Base-by-base conservation (phyloP, 2,797 vertebrate genomes). In the Harpagifer antarcticus region DNA sequence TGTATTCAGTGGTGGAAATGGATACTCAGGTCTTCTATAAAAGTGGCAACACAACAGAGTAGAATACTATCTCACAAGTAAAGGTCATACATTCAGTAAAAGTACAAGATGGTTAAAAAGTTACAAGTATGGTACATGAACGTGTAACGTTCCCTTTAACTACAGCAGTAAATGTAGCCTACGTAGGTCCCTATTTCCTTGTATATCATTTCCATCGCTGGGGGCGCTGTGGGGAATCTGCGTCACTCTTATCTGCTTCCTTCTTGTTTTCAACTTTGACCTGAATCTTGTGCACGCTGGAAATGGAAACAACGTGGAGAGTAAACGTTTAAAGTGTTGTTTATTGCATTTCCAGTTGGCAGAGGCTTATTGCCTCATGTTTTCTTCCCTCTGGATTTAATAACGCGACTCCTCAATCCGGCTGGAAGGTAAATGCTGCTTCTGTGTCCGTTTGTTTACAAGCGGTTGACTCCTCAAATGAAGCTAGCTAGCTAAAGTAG, bases 271-370 rank as follows among this genome's bases (percentile, higher is more conserved):
- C 43, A 88, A 79, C 88, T 89, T 52, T 91, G 76, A 91, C 85
- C 81, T 53, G 63, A 6, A 5, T 2, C 20, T 37, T 19, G 8
- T 48, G 56, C 88, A 88, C 44, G 90, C 79, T 81, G 86, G 45
- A 52, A 27, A 63, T 68, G 68, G 37, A 69, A 82, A 58, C 74
- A 92, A 91, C 91, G 92, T 93, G 93, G 88, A 81, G 44, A 58
- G 47, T 7, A 0, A 8, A 65, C 48, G 0, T 72, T 19, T 44
- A 5, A 47, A 58, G 0, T 31, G 17, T 27, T 69, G 53, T 58
- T 60, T 19, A 2, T 61, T 63, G 31, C 37, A 70, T 14, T 43
- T 2, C 11, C 1, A 0, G 0, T 70, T 3, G 15, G 3, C 45
- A 44, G 0, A 68, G 9, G 1, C 0, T 56, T 3, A 0, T 4